These are phyloP conservation scores for Cichladusa arquata DNA, from an alignment of 2,113 vertebrate species.

Conservation along the genomic window DNA sequence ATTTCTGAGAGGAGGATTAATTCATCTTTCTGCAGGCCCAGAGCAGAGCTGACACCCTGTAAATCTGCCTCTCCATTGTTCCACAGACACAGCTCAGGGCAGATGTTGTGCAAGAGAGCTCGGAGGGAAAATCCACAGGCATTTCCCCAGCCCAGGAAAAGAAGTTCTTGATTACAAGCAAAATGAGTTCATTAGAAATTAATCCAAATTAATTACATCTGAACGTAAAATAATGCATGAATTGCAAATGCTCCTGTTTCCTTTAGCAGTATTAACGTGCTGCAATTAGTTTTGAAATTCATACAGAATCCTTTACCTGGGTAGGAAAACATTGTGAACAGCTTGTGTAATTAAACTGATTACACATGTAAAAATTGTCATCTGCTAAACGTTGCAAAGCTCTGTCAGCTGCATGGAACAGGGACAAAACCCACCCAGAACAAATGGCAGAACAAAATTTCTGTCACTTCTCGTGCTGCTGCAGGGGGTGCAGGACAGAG, in stretches of 20 bases:
- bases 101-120: neutral
- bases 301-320: neutral
- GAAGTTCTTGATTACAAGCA: neutral
- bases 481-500: neutral
- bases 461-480: neutral
- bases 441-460: no score
- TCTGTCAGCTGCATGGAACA: neutral
- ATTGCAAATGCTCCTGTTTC: conserved; percentile 16
- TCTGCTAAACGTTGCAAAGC: neutral
- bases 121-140: neutral
- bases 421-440: neutral
- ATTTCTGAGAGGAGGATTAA: conserved; percentile 22
- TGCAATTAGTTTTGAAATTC: neutral
- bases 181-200: neutral
- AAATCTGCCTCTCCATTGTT: conserved; percentile 41
- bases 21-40: conserved; percentile 14
- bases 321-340: neutral
- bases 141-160: conserved; percentile 14
- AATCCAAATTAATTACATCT: conserved; percentile 19
- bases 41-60: conserved; percentile 17
- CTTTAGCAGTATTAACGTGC: neutral
- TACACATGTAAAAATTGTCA: neutral
- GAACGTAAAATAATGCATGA: neutral
- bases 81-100: neutral
- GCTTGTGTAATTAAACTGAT: conserved; percentile 25